These are phyloP conservation scores for Diabrotica balteata DNA, from an alignment of 2,888 invertebrate species.

Conservation along the genomic window DNA sequence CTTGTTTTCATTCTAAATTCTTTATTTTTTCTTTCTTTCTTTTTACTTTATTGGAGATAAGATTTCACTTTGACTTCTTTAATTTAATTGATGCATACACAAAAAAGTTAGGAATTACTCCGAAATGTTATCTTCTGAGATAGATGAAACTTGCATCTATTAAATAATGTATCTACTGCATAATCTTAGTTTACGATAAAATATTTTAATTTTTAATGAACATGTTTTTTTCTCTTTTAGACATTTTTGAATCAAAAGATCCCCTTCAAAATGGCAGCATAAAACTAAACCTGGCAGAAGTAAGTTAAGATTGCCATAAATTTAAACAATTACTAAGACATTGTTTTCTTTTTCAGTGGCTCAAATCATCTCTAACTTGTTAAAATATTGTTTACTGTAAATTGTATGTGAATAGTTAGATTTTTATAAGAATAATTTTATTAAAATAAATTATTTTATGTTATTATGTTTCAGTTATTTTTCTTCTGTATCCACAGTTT, in stretches of 20 bases:
- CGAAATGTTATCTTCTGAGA: too few species aligned
- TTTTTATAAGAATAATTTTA: constrained; percentile 21
- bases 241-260: constrained; percentile 79
- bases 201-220: too few species aligned
- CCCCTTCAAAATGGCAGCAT: constrained; percentile 81
- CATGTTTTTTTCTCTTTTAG: constrained; percentile 57
- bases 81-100: too few species aligned
- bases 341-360: constrained; percentile 70
- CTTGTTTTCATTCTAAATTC: too few species aligned
- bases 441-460: constrained; percentile 23
- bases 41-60: too few species aligned
- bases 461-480: not conserved
- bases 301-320: constrained; percentile 56
- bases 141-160: too few species aligned
- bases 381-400: constrained; percentile 53
- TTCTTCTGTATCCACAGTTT: too few species aligned
- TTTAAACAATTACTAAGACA: not conserved
- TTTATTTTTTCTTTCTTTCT: too few species aligned
- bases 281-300: constrained; percentile 82
- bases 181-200: too few species aligned
- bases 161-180: too few species aligned
- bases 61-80: too few species aligned
- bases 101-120: too few species aligned
- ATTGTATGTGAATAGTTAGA: constrained; percentile 4
- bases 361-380: constrained; percentile 76